Evolutionary conservation across 2,888 invertebrate species (phyloP).

Genomic region (Drosophila atroscutellata): DNA sequence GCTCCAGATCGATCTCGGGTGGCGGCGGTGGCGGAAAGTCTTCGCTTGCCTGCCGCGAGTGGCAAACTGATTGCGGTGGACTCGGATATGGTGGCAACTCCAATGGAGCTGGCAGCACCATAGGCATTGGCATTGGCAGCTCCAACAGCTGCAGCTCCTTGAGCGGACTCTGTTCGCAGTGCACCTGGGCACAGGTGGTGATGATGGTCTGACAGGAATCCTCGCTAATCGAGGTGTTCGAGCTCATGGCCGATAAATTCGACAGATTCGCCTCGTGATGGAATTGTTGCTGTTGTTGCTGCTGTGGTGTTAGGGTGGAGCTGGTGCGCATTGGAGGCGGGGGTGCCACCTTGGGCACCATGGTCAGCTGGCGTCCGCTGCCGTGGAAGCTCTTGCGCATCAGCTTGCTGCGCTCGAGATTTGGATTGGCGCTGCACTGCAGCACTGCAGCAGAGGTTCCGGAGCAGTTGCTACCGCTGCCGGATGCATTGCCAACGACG

Average conservation of each 20-base stretch:
- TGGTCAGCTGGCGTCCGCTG: slow-evolving; percentile 92
- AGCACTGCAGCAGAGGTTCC: slow-evolving; percentile 1
- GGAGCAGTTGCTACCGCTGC: slow-evolving; percentile 4
- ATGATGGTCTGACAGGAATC: slow-evolving; percentile 89
- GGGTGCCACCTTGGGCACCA: slow-evolving; percentile 92
- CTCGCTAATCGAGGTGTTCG: slow-evolving; percentile 84
- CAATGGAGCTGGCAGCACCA: slow-evolving; percentile 76
- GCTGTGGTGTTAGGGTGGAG: slow-evolving; percentile 89
- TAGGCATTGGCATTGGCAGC: slow-evolving; percentile 24
- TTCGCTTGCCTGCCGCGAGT: slow-evolving; percentile 94
- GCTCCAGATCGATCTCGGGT: slow-evolving; percentile 88
- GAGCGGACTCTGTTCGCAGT: slow-evolving; percentile 91
- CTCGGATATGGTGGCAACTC: slow-evolving; percentile 93
- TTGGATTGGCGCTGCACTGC: slow-evolving; percentile 88
- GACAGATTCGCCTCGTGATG: slow-evolving; percentile 84
- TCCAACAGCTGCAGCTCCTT: slow-evolving; percentile 56
- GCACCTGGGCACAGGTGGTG: slow-evolving; percentile 92
- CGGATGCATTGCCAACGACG: slow-evolving; percentile 15
- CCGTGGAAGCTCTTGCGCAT: slow-evolving; percentile 96
- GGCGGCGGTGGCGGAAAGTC: slow-evolving; percentile 95
- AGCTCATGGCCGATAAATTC: slow-evolving; percentile 84
- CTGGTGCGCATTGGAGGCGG: slow-evolving; percentile 95
- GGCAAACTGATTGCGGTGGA: slow-evolving; percentile 90
- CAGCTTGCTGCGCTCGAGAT: slow-evolving; percentile 93
- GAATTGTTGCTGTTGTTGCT: slow-evolving; percentile 85